Percentiles rank a stretch among this genome's conserved stretches.
Conservation (phyloP, 2,113 vertebrate genomes). For the Copsychus sechellarum region DNA sequence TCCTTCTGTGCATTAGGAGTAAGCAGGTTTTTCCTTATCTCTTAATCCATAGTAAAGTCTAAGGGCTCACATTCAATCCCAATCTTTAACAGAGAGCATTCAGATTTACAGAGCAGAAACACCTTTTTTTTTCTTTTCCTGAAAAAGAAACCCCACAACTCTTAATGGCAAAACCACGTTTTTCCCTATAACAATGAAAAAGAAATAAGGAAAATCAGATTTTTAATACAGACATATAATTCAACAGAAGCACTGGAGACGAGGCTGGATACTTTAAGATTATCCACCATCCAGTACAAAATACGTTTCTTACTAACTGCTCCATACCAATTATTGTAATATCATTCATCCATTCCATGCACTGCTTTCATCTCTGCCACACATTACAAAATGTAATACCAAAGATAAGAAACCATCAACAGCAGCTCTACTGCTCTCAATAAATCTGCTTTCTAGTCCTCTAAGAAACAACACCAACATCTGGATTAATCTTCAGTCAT, state of each 20-base stretch:
- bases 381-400: background rate
- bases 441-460: background rate
- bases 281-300: background rate
- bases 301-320: background rate
- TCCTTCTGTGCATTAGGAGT: background rate
- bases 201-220: background rate
- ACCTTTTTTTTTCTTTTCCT: background rate
- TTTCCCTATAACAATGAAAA: background rate
- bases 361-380: slow-evolving; percentile 17
- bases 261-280: background rate
- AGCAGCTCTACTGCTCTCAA: background rate
- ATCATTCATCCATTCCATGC: background rate
- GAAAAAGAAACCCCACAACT: background rate
- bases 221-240: background rate
- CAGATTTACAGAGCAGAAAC: background rate
- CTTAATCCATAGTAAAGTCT: background rate
- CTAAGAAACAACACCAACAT: background rate
- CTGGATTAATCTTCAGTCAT: background rate
- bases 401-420: slow-evolving; percentile 34
- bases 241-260: background rate
- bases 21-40: background rate
- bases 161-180: background rate
- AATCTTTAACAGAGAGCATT: background rate
- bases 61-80: background rate
- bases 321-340: background rate